Base-by-base conservation (phyloP, 1,140 invertebrate genomes). In the Cataglyphis hispanica region DNA sequence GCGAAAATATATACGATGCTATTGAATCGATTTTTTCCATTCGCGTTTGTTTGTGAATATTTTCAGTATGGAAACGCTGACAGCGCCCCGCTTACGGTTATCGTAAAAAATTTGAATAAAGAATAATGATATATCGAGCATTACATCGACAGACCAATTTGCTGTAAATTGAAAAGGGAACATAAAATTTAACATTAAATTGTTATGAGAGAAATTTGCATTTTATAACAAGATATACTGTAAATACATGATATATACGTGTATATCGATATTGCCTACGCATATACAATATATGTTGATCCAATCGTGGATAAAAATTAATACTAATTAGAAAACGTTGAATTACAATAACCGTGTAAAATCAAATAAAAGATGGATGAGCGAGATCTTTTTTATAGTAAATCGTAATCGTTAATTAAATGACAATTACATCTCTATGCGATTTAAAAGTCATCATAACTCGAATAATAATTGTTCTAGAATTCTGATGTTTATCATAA, bases 171-270 rank as follows among this genome's bases (percentile, higher is more conserved):
- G 66, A 40, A 83, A 83, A 72, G 37, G 43, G 56, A 72, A 72
- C 67, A 25, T 60, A 83, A 83, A 83, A 83, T 83, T 83, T 8
- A 43, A 72, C 37, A 22, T 72, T 60, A 72, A 72, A 60, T 72
- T 69, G 66, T 60, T 70, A 81, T 31, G 78, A 58, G 78, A 34
- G 53, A 80, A 80, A 80, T 80, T 80, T 80, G n/a, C 76, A 78
- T 78, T 19, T 77, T 11, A 80, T 56, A 80, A 80, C 76, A 67
- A 67, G 27, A 80, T 69, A 43, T 80, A 80, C 7, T 37, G 7
- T 34, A 13, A 67, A 69, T 69, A 69, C 25, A 6, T 19, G 58
- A 53, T 25, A 27, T 50, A 31, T 25, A 16, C 63, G 6, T 37
- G 25, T 50, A 50, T 16, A 50, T 61, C 37, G 19, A 25, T 63